Evolutionary conservation across 2,888 invertebrate genomes (phyloP), one percentile per base, ranked within the genome.

Genomic region (Clepsis dumicolana): DNA sequence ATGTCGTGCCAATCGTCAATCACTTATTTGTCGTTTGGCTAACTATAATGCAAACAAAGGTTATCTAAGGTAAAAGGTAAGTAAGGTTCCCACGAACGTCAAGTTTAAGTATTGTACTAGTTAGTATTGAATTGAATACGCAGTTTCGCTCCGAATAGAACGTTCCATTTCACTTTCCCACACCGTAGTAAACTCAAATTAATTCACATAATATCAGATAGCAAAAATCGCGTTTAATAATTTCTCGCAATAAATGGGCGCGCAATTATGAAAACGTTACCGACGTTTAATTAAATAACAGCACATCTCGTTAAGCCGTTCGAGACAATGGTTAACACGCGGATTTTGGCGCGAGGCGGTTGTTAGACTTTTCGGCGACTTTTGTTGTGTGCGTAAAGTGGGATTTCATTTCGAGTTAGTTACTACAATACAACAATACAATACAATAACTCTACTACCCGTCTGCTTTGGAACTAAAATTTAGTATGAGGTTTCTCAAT

Each of bases 231-330:
- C n/a, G 29, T 57, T n/a, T 24, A n/a, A 48, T 56, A 64, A 65
- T 65, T 65, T 41, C 24, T 44, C 60, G 64, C 56, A 57, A 21
- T 60, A 65, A 65, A 60, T 53, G 65, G 57, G 25, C 24, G 52
- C 32, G 64, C 44, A 21, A 65, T 65, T 65, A 60, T 57, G 32
- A 50, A 64, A 21, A 35, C 25, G 57, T 35, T 60, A 41, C 52
- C 29, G 27, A 38, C 32, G 41, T 61, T 65, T 65, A 53, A 65
- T 60, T 65, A 53, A 65, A 65, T 52, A 14, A 12, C 8, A 52
- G 41, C 53, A 54, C 65, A 59, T 25, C 29, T 54, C 52, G 52
- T 54, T 54, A 54, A 54, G 38, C 38, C n/a, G 25, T 24, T 32
- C n/a, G 32, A 57, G 56, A 48, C 56, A 56, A 56, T 29, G 25